A percentile compares a stretch with the other conserved stretches of the same genome.
Conservation (phyloP, 2,888 invertebrate species). For the Mechanitis messenoides region DNA sequence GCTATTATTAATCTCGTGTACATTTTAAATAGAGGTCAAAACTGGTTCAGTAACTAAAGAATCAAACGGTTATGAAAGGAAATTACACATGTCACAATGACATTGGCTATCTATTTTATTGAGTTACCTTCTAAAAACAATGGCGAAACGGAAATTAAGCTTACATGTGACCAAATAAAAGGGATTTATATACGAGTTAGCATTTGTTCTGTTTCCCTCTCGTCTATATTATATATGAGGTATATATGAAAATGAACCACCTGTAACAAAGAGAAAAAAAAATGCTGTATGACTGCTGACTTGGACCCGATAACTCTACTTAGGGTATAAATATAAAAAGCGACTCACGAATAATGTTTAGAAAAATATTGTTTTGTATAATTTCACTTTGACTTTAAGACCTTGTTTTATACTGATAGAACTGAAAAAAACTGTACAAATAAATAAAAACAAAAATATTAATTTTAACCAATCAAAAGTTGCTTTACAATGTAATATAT, state of each 20-base stretch:
- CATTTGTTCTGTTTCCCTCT: slow-evolving; percentile 12
- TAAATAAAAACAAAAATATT: no score
- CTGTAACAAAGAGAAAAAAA: not conserved
- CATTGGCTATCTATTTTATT: slow-evolving; percentile 56
- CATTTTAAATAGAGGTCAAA: slow-evolving; percentile 3
- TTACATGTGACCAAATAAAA: slow-evolving; percentile 23
- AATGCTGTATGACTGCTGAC: not conserved
- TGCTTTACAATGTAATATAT: no score
- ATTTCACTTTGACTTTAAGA: no score
- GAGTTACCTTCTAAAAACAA: slow-evolving; percentile 69
- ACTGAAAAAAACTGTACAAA: no score
- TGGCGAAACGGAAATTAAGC: slow-evolving; percentile 68
- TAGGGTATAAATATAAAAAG: no score
- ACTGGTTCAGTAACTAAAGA: slow-evolving; percentile 43
- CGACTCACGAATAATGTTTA: no score
- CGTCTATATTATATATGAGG: slow-evolving; percentile 5
- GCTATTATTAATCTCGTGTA: not conserved
- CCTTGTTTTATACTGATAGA: no score
- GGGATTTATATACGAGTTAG: slow-evolving; percentile 18
- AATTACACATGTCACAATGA: slow-evolving; percentile 66
- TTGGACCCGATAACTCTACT: no score
- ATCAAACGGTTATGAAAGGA: slow-evolving; percentile 69
- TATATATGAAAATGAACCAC: slow-evolving; percentile 13
- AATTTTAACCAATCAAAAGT: no score
- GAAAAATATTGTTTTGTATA: no score